Evolutionary conservation across 2,888 invertebrate genomes (phyloP), one percentile per base, ranked within the genome.

Genomic region (Geotrupes spiniger): DNA sequence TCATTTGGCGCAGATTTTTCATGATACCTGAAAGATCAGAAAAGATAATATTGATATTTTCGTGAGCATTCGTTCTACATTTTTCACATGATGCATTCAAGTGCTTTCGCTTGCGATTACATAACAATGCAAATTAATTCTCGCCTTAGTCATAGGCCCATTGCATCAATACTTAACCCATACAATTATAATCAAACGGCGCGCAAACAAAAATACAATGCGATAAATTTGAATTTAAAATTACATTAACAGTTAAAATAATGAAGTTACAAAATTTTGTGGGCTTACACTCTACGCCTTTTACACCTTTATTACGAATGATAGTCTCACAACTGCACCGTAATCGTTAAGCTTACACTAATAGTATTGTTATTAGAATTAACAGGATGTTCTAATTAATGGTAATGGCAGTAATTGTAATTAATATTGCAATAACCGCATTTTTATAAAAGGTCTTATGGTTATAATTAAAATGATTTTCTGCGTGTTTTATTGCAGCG

Each of bases 351-450:
- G 41, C 41, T 28, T 10, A 28, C 9, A 27, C 9, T 26, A 28
- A 41, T 41, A 41, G 41, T 12, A 14, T 27, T 41, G 41, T 41
- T 41, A 41, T 41, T 41, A 28, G 41, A 41, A 39, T 39, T 39
- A 26, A 41, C 41, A 41, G 41, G 26, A 27, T 41, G 16, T 28
- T 28, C 27, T 41, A 41, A 41, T 41, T 41, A 41, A 28, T 41
- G 15, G 27, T 41, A 41, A 28, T 41, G 15, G 27, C 12, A 11
- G 41, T 41, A 41, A 27, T 26, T 41, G 41, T 41, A 26, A 41
- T 41, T 41, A 26, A 26, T 26, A 41, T 27, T 26, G 6, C 27
- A 8, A 8, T 14, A 21, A 14, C 11, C 21, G 39, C 14, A 41
- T 41, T 41, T 41, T 41, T 41, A 41, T 21, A 4, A 6, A 4